phyloP scores from a whole-genome alignment of 2,888 invertebrate species.

The Thymelicus lineola region DNA sequence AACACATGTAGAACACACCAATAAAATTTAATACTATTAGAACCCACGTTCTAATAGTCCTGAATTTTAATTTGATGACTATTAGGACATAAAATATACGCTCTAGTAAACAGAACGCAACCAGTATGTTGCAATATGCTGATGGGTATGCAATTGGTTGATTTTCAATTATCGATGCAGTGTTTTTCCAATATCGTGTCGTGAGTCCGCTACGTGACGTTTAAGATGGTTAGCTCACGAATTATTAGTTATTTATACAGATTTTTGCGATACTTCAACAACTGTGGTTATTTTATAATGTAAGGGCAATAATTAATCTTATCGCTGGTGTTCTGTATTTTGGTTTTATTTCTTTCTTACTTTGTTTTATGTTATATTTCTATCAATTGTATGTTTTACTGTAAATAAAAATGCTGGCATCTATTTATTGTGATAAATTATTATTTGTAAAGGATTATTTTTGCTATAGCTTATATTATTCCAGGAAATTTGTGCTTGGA shows the following conservation, averaged over 20 bases:
- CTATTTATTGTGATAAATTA: too few relatives aligned
- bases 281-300: neutral
- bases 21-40: too few relatives aligned
- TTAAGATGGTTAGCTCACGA: constrained; percentile 40
- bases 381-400: too few relatives aligned
- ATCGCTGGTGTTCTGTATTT: neutral
- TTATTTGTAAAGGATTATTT: too few relatives aligned
- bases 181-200: constrained; percentile 40
- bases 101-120: constrained; percentile 29
- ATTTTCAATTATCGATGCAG: constrained; percentile 44
- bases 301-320: neutral
- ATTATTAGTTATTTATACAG: constrained; percentile 38
- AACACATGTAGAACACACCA: too few relatives aligned
- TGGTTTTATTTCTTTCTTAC: too few relatives aligned
- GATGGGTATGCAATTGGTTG: constrained; percentile 41
- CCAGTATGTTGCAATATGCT: constrained; percentile 20
- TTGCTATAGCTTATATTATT: too few relatives aligned
- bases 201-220: constrained; percentile 38
- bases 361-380: too few relatives aligned
- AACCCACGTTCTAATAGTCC: neutral
- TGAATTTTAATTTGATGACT: neutral
- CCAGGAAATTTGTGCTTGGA: too few relatives aligned
- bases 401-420: too few relatives aligned
- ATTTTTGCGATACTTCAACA: neutral
- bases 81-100: neutral